Conservation (phyloP, 35 echinoderm and acorn worm species). For the Stichopus chloronotus region DNA sequence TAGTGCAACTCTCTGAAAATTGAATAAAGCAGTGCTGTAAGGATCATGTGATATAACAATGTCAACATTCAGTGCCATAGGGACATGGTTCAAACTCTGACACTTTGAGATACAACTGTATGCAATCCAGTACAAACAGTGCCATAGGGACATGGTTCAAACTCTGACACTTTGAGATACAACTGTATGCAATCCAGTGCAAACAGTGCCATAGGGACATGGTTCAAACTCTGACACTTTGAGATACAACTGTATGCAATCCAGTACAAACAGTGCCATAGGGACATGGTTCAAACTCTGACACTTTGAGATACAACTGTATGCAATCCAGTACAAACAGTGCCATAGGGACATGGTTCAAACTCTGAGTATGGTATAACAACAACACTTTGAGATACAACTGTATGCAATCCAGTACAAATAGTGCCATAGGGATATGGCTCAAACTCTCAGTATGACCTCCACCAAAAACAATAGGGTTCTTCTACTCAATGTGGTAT, state of each 20-base stretch:
- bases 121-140: neutral
- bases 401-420: neutral
- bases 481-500: too few relatives aligned
- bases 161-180: neutral
- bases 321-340: neutral
- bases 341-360: too few relatives aligned
- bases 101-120: neutral
- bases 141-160: too few relatives aligned
- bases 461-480: too few relatives aligned
- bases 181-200: neutral
- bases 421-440: too few relatives aligned
- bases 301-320: neutral
- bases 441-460: too few relatives aligned
- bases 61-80: too few relatives aligned
- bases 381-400: neutral
- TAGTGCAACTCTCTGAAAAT: constrained; percentile 71
- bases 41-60: neutral
- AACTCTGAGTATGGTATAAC: too few relatives aligned
- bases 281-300: too few relatives aligned
- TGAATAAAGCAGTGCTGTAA: neutral
- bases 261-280: neutral
- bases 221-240: too few relatives aligned
- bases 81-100: too few relatives aligned
- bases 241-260: neutral
- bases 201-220: too few relatives aligned